Base-by-base conservation (phyloP, 2,113 vertebrate genomes). In the Rhegmatorhina hoffmannsi region DNA sequence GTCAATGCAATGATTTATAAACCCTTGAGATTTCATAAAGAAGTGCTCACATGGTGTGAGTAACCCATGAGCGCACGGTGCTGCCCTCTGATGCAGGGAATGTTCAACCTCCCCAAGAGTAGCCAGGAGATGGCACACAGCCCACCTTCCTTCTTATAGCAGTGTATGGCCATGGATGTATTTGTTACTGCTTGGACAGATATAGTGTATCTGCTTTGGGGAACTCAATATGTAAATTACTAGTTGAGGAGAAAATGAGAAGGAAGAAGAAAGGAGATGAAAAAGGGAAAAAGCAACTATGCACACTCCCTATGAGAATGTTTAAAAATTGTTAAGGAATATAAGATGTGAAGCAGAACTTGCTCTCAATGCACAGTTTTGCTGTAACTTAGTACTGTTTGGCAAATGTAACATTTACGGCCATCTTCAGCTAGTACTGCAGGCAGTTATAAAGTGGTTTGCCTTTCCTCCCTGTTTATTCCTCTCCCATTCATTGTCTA, bases 1-100 rank as follows among this genome's bases (percentile, higher is more conserved):
- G 44, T 77, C 62, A 87, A 84, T 25, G 46, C 0, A 2, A 36
- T 26, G 36, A 74, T 73, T 69, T 78, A 50, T 33, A 76, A 84
- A 82, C 9, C 77, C 50, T 43, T 60, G 90, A 77, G 77, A 60
- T 77, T 96, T 81, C 87, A 81, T 69, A 52, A 77, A 20, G 28
- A 40, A 84, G 73, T 40, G 62, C 77, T 79, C 53, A 33, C 10
- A n/a, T 5, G 34, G 56, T 38, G n/a, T 62, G 69, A 84, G 55
- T 62, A 69, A 85, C 16, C 53, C 0, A 50, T 0, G 4, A 88
- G 43, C 1, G 11, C 16, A 11, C 10, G 10, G 52, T 95, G 88
- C 79, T 94, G 82, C 88, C 88, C 92, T 87, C 88, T 93, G 52
- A 89, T 43, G 91, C 78, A 72, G 28, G 53, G 44, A 95, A 87